A percentile compares a stretch with the other conserved stretches of the same genome.
Conservation (phyloP, 2,888 invertebrate species). For the Caenorhabditis zanzibari region DNA sequence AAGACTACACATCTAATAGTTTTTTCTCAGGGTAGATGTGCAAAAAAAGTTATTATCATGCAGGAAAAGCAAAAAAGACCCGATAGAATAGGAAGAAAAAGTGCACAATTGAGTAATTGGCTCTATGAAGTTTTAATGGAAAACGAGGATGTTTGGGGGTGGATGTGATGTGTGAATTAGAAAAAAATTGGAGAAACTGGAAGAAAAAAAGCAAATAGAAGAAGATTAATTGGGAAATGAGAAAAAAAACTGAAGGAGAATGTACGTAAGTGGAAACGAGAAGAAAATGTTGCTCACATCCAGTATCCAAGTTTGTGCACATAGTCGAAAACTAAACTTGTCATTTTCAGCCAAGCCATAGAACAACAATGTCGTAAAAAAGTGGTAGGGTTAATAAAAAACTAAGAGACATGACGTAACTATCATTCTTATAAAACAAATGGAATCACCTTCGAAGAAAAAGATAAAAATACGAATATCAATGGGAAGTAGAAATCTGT, state of each 20-base stretch:
- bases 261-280: background rate
- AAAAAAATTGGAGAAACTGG: conserved; percentile 4
- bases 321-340: conserved; percentile 29
- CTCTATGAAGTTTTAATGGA: conserved; percentile 12
- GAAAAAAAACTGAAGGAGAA: conserved; percentile 3
- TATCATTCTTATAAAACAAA: conserved; percentile 8
- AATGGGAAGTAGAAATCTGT: conserved; percentile 13
- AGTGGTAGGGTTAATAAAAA: conserved; percentile 16
- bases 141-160: background rate
- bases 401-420: conserved; percentile 35
- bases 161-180: background rate
- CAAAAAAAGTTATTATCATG: conserved; percentile 46
- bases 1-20: conserved; percentile 22
- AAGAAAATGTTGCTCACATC: conserved; percentile 10
- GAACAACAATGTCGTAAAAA: conserved; percentile 64
- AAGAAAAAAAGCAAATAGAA: conserved; percentile 9
- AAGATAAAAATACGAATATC: background rate
- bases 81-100: background rate
- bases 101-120: conserved; percentile 29
- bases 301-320: conserved; percentile 2
- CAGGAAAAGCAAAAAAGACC: background rate
- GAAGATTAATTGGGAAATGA: conserved; percentile 7
- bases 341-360: conserved; percentile 46
- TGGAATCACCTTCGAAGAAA: background rate
- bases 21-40: conserved; percentile 17